Evolutionary conservation across 1,140 invertebrate genomes (phyloP).

Genomic region (Tribolium madens): DNA sequence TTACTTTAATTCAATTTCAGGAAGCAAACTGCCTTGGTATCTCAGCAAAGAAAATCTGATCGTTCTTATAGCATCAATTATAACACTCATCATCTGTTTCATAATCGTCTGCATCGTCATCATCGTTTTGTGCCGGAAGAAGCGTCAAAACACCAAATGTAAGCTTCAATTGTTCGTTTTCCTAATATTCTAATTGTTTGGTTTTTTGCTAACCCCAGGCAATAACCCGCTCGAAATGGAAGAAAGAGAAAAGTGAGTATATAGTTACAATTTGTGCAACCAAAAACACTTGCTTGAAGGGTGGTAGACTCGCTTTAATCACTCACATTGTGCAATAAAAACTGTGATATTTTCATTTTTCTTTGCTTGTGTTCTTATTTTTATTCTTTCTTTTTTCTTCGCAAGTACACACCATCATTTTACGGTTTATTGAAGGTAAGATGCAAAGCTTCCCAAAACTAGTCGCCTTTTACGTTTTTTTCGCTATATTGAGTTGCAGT

Average conservation of each 20-base stretch:
- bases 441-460: constrained; percentile 2
- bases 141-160: constrained; percentile 88
- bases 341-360: constrained; percentile 58
- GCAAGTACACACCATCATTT: constrained; percentile 27
- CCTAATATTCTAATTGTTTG: constrained; percentile 43
- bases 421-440: constrained; percentile 28
- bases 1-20: constrained; percentile 44
- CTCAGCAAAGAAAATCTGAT: constrained; percentile 82
- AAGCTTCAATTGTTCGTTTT: constrained; percentile 68
- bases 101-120: constrained; percentile 87
- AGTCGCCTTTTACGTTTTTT: constrained; percentile 2
- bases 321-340: constrained; percentile 58
- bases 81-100: constrained; percentile 81
- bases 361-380: constrained; percentile 21
- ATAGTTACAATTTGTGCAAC: constrained; percentile 6
- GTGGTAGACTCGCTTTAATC: constrained; percentile 25
- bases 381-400: constrained; percentile 36
- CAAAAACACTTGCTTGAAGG: constrained; percentile 26
- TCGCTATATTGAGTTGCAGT: constrained; percentile 9
- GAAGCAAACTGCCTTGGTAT: constrained; percentile 73
- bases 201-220: constrained; percentile 73
- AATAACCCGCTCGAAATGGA: constrained; percentile 83
- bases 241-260: constrained; percentile 86
- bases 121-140: constrained; percentile 83
- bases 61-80: constrained; percentile 79